These are phyloP conservation scores for Diogma glabrata DNA, from an alignment of 2,888 invertebrate species.

Conservation along the genomic window DNA sequence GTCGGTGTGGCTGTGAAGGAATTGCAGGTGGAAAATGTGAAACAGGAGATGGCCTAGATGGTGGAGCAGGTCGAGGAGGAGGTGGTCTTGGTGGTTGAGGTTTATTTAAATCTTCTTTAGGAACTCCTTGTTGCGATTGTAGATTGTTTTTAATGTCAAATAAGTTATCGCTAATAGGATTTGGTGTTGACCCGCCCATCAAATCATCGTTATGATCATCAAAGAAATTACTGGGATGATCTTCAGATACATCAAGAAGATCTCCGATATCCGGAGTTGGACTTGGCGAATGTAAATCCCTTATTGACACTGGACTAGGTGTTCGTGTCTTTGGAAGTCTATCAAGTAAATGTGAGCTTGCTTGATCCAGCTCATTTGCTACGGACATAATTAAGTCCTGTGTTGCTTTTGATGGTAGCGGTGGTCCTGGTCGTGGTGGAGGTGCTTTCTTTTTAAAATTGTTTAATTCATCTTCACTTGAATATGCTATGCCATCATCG, in stretches of 20 bases:
- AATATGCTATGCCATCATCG: constrained; percentile 24
- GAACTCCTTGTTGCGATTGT: too few species aligned
- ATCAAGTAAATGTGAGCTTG: constrained; percentile 71
- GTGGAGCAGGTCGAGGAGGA: constrained; percentile 34
- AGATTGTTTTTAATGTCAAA: constrained; percentile 22
- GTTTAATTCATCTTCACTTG: constrained; percentile 23
- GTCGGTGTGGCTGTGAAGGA: background rate
- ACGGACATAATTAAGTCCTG: constrained; percentile 76
- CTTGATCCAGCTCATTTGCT: constrained; percentile 79
- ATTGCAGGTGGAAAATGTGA: constrained; percentile 3
- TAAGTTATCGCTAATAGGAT: constrained; percentile 28
- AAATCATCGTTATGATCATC: too few species aligned
- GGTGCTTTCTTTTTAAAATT: constrained; percentile 14
- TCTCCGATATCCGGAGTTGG: constrained; percentile 65
- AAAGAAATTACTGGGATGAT: too few species aligned
- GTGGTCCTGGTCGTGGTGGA: constrained; percentile 41
- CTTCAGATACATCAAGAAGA: constrained; percentile 44
- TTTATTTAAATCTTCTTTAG: constrained; percentile 37
- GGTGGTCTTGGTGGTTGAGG: constrained; percentile 38
- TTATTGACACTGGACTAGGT: constrained; percentile 75
- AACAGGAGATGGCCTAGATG: constrained; percentile 12
- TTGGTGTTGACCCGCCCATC: constrained; percentile 18
- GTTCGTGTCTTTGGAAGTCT: constrained; percentile 75
- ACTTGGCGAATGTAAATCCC: constrained; percentile 72
- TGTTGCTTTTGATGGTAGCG: constrained; percentile 64